Evolutionary conservation across 2,113 vertebrate species (phyloP).

Genomic region (Carassius gibelio): DNA sequence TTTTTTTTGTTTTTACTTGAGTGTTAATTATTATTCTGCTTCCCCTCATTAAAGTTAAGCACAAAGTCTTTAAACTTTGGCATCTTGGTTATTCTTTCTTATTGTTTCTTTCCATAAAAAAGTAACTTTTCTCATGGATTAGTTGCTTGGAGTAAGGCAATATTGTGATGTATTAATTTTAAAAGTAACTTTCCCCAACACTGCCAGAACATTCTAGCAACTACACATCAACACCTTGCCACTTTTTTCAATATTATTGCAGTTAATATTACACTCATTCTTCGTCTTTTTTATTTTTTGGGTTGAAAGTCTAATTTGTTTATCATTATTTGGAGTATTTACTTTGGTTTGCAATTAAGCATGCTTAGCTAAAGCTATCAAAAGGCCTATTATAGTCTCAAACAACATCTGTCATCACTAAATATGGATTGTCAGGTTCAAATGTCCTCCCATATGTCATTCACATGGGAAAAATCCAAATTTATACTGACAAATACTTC

Average conservation of each 20-base stretch:
- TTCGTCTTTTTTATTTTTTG: neutral
- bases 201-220: neutral
- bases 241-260: neutral
- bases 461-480: neutral
- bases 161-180: neutral
- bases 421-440: neutral
- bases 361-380: neutral
- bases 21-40: too few relatives aligned
- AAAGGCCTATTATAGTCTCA: neutral
- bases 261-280: neutral
- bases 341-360: neutral
- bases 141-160: neutral
- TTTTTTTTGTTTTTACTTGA: too few relatives aligned
- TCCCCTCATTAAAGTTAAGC: neutral
- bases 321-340: neutral
- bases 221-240: neutral
- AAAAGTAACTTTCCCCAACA: neutral
- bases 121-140: too few relatives aligned
- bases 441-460: neutral
- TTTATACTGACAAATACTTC: neutral
- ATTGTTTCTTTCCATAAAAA: neutral
- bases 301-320: neutral
- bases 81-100: neutral
- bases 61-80: neutral
- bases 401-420: neutral